Evolutionary conservation across 2,888 invertebrate genomes (phyloP).

Genomic region (Diarsia brunnea): DNA sequence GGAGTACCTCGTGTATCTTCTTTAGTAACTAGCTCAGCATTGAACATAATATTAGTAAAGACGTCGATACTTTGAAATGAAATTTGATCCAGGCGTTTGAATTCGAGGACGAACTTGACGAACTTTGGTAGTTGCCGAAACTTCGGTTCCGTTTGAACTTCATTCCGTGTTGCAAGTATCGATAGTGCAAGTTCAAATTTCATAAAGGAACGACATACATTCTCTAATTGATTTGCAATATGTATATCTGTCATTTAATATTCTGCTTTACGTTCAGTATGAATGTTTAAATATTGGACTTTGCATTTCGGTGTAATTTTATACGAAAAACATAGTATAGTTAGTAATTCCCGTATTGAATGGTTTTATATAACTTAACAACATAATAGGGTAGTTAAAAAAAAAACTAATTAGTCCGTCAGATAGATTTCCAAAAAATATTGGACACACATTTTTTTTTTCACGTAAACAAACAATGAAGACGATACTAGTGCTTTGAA

Average conservation of each 20-base stretch:
- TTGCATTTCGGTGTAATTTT: not conserved
- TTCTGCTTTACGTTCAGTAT: not conserved
- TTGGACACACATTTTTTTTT: no score
- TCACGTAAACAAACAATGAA: no score
- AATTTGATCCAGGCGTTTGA: slow-evolving; percentile 29
- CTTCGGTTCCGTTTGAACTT: slow-evolving; percentile 31
- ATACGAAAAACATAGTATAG: not conserved
- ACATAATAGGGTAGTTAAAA: no score
- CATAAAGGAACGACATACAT: not conserved
- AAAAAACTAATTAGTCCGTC: no score
- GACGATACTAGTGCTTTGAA: no score
- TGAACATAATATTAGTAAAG: not conserved
- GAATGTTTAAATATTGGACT: not conserved
- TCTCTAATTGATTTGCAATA: not conserved
- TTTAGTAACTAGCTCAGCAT: not conserved
- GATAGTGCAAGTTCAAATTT: slow-evolving; percentile 18
- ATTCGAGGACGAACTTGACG: not conserved
- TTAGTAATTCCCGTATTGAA: not conserved
- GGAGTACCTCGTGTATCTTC: not conserved
- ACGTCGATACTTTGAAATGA: not conserved
- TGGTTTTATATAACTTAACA: not conserved
- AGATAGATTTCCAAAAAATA: no score
- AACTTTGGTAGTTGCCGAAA: slow-evolving; percentile 29
- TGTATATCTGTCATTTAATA: not conserved
- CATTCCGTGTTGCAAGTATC: slow-evolving; percentile 4